Evolutionary conservation across 1,140 invertebrate species (phyloP), one percentile per base, ranked within the genome.

Genomic region (Platyscapa corneri): DNA sequence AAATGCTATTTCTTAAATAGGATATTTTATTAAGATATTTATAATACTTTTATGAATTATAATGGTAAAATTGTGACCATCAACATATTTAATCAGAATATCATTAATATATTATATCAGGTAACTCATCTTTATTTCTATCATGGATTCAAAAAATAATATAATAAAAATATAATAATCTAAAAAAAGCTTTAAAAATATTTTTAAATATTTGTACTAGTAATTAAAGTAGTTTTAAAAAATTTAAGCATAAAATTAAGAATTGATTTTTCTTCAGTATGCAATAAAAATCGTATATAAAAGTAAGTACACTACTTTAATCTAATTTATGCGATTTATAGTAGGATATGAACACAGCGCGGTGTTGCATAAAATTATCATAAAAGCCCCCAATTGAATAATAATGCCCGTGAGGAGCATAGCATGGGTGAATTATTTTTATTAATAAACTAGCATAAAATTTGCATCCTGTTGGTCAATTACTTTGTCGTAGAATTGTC

Each of bases 361-460:
- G 27, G n/a, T 74, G 60, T 23, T 76, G 60, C 46, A 56, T 75
- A 56, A 60, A 53, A 64, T 88, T 77, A 56, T 75, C 53, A 64
- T 75, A 77, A 77, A 53, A 83, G 7, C 79, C 37, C 42, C 30
- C 76, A 74, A 84, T 74, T 70, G 75, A 72, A 79, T 65, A 77
- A 77, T 78, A 79, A 70, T 16, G 53, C n/a, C 6, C 27, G 30
- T 49, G n/a, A 81, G 67, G 46, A 82, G 65, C 42, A 32, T 80
- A 67, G 7, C n/a, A 72, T 34, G 23, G 67, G 5, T 46, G 20
- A 34, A 37, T 37, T 20, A 39, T 67, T 84, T 53, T 84, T 78
- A 84, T 78, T 75, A 83, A 83, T 83, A 83, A 83, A 76, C 82
- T 12, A 6, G 7, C 32, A 2, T 56, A 75, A 76, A 76, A 76